Conservation (phyloP, 2,113 vertebrate species). For the Psilopogon haemacephalus region DNA sequence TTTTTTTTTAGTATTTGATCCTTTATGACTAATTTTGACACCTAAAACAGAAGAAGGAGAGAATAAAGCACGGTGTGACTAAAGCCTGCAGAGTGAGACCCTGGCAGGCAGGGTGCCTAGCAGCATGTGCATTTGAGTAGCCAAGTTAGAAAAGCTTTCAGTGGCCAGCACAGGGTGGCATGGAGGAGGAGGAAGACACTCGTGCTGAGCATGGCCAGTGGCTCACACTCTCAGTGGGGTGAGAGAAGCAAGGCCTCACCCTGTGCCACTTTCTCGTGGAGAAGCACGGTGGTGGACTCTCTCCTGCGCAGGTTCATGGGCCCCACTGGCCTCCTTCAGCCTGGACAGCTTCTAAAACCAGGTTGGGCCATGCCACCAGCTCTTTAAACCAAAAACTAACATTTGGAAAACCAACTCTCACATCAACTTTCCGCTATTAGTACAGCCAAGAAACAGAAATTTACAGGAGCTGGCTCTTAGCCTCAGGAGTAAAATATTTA, state of each 20-base stretch:
- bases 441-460: background rate
- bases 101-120: accelerated
- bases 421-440: background rate
- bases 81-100: accelerated
- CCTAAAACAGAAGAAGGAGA: background rate
- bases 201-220: too few relatives aligned
- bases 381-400: background rate
- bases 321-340: accelerated
- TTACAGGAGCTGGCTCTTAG: background rate
- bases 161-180: accelerated
- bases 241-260: accelerated
- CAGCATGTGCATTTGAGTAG: accelerated
- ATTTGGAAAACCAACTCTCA: background rate
- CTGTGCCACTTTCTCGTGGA: accelerated
- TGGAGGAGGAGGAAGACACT: background rate
- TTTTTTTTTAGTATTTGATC: background rate
- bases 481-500: constrained; percentile 34
- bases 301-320: accelerated
- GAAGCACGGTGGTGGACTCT: accelerated
- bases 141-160: accelerated
- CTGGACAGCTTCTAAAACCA: accelerated
- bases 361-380: accelerated
- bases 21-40: too few relatives aligned
- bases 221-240: accelerated
- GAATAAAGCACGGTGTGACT: background rate